Evolutionary conservation across 1,140 invertebrate species (phyloP).

Genomic region (Drosophila elegans): DNA sequence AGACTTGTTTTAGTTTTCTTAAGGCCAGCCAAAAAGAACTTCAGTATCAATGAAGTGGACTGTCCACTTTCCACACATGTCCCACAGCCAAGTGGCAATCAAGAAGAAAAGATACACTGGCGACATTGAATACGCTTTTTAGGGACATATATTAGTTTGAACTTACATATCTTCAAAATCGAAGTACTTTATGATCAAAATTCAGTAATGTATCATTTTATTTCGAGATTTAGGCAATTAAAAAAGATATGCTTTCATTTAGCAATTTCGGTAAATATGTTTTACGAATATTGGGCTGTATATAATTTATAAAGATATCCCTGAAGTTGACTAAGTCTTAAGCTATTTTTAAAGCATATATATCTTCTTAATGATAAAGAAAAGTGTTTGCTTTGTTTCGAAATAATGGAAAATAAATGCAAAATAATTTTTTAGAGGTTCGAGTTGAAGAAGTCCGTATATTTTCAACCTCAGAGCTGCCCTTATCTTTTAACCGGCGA

Average conservation of each 20-base stretch:
- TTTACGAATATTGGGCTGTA: too few relatives aligned
- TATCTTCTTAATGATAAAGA: background rate
- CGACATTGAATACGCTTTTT: constrained; percentile 21
- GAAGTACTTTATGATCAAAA: too few relatives aligned
- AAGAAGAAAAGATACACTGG: constrained; percentile 17
- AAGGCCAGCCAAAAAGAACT: constrained; percentile 27
- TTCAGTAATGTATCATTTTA: too few relatives aligned
- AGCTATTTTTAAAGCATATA: background rate
- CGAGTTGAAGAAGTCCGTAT: constrained; percentile 2
- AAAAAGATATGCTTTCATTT: too few relatives aligned
- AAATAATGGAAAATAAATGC: constrained; percentile 2
- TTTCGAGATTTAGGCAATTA: too few relatives aligned
- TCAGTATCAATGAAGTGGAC: constrained; percentile 47
- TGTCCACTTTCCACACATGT: constrained; percentile 67
- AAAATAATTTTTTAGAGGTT: constrained; percentile 4
- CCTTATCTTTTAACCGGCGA: constrained; percentile 19
- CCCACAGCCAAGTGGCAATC: constrained; percentile 31
- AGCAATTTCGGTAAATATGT: too few relatives aligned
- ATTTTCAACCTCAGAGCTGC: background rate
- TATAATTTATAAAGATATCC: too few relatives aligned
- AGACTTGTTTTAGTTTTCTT: constrained; percentile 68
- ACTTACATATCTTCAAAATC: background rate
- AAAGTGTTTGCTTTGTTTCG: background rate
- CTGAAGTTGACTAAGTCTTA: background rate
- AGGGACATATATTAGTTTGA: background rate